Evolutionary conservation across 2,113 vertebrate species (phyloP).

Genomic region (Semicossyphus pulcher): DNA sequence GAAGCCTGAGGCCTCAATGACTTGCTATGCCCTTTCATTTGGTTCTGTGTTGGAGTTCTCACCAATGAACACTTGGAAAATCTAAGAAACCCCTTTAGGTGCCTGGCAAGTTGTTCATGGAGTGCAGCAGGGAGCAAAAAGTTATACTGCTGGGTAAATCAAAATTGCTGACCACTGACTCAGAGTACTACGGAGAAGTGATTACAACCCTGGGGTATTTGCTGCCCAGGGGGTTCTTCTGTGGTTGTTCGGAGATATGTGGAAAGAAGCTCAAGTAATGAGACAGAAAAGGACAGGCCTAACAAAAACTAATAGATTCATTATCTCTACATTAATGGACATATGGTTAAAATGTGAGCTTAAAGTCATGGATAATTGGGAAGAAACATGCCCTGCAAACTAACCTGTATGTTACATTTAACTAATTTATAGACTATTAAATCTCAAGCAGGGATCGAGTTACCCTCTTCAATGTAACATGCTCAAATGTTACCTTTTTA

Average conservation of each 20-base stretch:
- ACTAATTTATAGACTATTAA: no score
- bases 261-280: no score
- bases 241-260: not conserved
- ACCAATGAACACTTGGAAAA: slow-evolving; percentile 14
- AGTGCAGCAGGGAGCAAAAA: slow-evolving; percentile 43
- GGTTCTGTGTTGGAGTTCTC: slow-evolving; percentile 22
- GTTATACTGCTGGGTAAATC: slow-evolving; percentile 41
- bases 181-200: not conserved
- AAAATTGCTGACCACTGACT: slow-evolving; percentile 29
- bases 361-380: no score
- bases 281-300: not conserved
- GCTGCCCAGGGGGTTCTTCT: not conserved
- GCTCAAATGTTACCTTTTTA: no score
- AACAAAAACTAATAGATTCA: no score
- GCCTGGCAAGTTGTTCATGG: slow-evolving; percentile 28
- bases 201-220: not conserved
- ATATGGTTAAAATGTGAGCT: no score
- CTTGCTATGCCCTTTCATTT: slow-evolving; percentile 53
- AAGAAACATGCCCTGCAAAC: no score
- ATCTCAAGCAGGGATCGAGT: no score
- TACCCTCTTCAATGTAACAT: no score
- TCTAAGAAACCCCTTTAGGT: slow-evolving; percentile 46
- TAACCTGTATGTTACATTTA: no score
- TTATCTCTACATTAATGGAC: no score
- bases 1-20: slow-evolving; percentile 16